Evolutionary conservation across 2,888 invertebrate species (phyloP).

Genomic region (Epiblema foenella): DNA sequence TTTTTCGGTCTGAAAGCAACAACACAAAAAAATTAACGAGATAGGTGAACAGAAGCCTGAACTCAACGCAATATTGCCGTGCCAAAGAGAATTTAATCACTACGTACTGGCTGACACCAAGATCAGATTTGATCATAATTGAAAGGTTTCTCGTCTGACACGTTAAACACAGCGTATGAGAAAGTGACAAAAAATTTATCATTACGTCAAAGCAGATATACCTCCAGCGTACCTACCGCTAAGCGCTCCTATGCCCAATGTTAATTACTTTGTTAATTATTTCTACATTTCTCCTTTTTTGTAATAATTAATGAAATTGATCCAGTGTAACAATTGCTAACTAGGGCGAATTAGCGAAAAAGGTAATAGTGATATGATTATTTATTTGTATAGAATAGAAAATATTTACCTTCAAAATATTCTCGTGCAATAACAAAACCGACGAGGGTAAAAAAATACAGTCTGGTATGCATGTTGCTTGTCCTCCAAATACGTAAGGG

Average conservation of each 20-base stretch:
- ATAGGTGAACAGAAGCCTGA: not conserved
- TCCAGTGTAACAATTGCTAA: not conserved
- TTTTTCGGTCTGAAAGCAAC: constrained; percentile 10
- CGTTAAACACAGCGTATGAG: not conserved
- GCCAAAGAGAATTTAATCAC: not conserved
- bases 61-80: not conserved
- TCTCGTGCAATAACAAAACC: constrained; percentile 58
- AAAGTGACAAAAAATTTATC: not conserved
- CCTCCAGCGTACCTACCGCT: too few relatives aligned
- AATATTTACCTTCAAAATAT: constrained; percentile 14
- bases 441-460: constrained; percentile 48
- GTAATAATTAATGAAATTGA: not conserved
- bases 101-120: too few relatives aligned
- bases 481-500: constrained; percentile 48
- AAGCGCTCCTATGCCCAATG: too few relatives aligned
- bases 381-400: not conserved
- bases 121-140: not conserved
- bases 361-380: not conserved
- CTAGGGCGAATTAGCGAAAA: too few relatives aligned
- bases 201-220: not conserved
- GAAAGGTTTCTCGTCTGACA: not conserved
- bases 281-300: too few relatives aligned
- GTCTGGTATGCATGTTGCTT: constrained; percentile 38
- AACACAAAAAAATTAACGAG: not conserved
- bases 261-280: too few relatives aligned